Percentiles rank a stretch among this genome's conserved stretches.
Conservation (phyloP, 2,797 vertebrate species). For the Crocodylus rhombifer region DNA sequence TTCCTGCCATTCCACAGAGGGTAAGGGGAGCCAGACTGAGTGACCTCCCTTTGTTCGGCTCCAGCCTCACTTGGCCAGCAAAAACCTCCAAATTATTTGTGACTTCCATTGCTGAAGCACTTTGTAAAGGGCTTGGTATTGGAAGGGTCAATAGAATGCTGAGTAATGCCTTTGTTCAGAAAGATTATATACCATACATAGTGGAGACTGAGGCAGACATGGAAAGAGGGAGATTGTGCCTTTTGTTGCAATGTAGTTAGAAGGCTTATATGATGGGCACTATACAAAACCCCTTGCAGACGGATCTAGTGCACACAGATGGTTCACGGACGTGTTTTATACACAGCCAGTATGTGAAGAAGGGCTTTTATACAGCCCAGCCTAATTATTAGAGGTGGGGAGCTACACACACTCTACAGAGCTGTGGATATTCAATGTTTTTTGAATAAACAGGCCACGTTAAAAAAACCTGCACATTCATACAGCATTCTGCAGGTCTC, state of each 20-base stretch:
- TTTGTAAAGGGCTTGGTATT: background rate
- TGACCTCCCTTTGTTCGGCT: constrained; percentile 74
- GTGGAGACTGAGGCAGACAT: background rate
- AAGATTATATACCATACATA: background rate
- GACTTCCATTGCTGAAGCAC: background rate
- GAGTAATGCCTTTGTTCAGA: background rate
- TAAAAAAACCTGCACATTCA: background rate
- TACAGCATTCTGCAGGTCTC: background rate
- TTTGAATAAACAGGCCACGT: too few species aligned
- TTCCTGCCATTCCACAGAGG: constrained; percentile 76
- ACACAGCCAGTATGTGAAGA: fast-evolving
- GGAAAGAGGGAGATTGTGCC: background rate
- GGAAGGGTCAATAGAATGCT: background rate
- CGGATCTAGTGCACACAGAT: background rate
- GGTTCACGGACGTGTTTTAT: background rate
- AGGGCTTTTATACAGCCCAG: too few species aligned
- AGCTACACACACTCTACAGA: too few species aligned
- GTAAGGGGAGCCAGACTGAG: constrained; percentile 46
- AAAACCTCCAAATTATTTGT: background rate
- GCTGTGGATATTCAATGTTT: background rate
- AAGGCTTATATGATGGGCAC: background rate
- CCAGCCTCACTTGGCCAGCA: constrained; percentile 38
- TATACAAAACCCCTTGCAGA: background rate
- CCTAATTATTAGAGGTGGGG: too few species aligned
- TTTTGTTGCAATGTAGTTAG: background rate